Evolutionary conservation across 2,888 invertebrate genomes (phyloP), one percentile per base, ranked within the genome.

Genomic region (Spodoptera exigua): DNA sequence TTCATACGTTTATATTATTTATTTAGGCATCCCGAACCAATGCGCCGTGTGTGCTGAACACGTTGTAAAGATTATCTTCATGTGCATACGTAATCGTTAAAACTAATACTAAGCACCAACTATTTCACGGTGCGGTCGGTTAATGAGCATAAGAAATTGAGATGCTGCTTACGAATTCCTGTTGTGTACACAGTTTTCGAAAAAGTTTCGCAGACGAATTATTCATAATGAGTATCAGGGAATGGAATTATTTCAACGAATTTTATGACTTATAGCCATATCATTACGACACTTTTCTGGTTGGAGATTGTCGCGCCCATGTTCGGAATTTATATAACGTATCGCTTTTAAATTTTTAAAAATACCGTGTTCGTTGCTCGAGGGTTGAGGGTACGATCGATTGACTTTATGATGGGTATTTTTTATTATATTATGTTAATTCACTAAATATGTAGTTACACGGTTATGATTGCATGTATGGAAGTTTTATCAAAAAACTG

Each of bases 371-470:
- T 85, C 82, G 86, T 89, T 82, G 91, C 91, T 90, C 74, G 85
- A 86, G 91, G 92, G 90, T 89, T 84, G 86, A 82, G 81, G 83
- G 85, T 80, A 66, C 73, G 54, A 85, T 87, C 88, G 89, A 89
- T 90, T 85, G 82, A 80, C 82, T 84, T 90, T 89, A 91, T 89
- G 86, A 89, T 88, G 86, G 88, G 82, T 87, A 89, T 89, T 92
- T 89, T 86, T 91, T 89, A 88, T 88, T 87, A 90, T 88, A 83
- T 87, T 89, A 91, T 89, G 90, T 86, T 88, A 90, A 90, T 87
- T 80, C 79, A 84, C 82, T 88, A 89, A 91, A 89, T 88, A 84
- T 80, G 86, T 82, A 87, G 86, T 82, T 86, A 84, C 81, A 76
- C 55, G 79, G 70, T 74, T 77, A 81, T 78, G 78, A 81, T 80